Conservation (phyloP, 2,113 vertebrate genomes). For the Pelusios castaneus region DNA sequence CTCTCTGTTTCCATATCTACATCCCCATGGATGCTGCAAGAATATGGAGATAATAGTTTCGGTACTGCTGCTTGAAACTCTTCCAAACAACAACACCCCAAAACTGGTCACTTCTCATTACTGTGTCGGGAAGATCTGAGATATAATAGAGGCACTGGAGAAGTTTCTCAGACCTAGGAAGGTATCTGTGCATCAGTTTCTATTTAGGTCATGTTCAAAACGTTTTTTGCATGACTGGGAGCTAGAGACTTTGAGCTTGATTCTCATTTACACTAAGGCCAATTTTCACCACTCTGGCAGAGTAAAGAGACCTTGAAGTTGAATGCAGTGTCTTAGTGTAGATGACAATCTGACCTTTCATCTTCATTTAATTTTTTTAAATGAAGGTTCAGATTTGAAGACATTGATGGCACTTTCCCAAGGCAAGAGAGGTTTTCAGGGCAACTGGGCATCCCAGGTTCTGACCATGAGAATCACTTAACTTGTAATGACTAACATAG, state of each 20-base stretch:
- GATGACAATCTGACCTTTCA: background rate
- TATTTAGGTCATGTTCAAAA: background rate
- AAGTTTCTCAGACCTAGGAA: background rate
- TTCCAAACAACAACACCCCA: background rate
- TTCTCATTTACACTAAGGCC: slow-evolving; percentile 6
- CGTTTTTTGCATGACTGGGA: background rate
- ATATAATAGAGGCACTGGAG: background rate
- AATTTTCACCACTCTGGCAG: background rate
- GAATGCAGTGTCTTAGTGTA: background rate
- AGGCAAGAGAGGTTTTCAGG: slow-evolving; percentile 1
- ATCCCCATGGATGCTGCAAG: background rate
- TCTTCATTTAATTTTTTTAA: background rate
- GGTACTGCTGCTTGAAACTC: background rate
- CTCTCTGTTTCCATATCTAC: background rate
- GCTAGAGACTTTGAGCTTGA: background rate
- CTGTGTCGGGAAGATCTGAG: background rate
- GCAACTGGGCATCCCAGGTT: background rate
- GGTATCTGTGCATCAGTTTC: background rate
- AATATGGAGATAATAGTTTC: background rate
- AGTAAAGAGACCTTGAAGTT: background rate
- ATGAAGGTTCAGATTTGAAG: slow-evolving; percentile 21
- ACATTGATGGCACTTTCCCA: background rate
- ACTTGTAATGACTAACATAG: background rate
- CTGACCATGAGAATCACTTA: background rate
- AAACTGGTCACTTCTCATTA: background rate